These are phyloP conservation scores for Yponomeuta evonymella DNA, from an alignment of 2,888 invertebrate species.

Conservation along the genomic window DNA sequence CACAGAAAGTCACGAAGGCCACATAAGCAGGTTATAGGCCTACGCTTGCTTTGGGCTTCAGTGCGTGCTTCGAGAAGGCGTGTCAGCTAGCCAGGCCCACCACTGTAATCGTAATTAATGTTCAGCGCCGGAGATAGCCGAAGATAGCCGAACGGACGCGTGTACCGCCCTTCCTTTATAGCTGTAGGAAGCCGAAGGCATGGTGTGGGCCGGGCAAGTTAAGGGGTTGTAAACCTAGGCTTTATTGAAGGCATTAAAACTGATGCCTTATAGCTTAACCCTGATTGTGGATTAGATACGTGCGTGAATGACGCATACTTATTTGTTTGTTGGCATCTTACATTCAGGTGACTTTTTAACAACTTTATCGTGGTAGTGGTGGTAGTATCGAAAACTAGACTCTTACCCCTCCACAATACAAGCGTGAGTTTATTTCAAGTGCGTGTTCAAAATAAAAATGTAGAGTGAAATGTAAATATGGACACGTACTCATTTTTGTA, in stretches of 20 bases:
- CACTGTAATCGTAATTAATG: constrained; percentile 50
- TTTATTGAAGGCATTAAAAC: neutral
- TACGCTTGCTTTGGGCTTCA: constrained; percentile 76
- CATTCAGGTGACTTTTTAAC: no score
- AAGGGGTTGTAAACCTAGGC: neutral
- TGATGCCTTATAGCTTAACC: neutral
- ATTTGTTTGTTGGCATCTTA: no score
- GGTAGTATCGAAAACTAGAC: no score
- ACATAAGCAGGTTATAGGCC: neutral
- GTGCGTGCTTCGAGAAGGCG: constrained; percentile 28
- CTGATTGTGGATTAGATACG: neutral
- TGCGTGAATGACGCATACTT: no score
- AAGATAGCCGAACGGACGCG: constrained; percentile 22
- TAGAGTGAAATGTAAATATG: no score
- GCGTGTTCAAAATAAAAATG: no score
- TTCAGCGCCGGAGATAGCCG: constrained; percentile 20
- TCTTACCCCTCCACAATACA: no score
- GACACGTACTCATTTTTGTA: neutral
- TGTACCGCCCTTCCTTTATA: constrained; percentile 43
- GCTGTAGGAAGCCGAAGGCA: constrained; percentile 20
- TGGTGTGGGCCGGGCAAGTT: neutral
- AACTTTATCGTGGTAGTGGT: no score
- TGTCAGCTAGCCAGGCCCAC: constrained; percentile 16
- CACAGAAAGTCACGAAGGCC: neutral
- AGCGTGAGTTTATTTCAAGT: no score